Percentiles rank a stretch among this genome's conserved stretches.
Conservation (phyloP, 2,888 invertebrate genomes). For the Saturnia japonica region DNA sequence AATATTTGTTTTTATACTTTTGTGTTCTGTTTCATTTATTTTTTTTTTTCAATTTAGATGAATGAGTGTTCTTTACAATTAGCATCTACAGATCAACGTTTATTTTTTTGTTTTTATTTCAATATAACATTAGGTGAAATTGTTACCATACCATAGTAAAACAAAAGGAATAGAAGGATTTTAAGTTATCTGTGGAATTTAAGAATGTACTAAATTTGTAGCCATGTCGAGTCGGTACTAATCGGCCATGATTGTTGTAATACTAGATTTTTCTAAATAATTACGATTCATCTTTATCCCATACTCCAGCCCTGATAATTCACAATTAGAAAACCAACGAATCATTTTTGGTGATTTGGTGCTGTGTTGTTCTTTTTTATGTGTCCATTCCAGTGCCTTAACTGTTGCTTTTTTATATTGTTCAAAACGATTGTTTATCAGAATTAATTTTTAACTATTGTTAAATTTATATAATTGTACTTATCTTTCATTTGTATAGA, state of each 20-base stretch:
- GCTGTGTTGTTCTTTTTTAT: background rate
- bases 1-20: background rate
- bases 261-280: no score
- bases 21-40: background rate
- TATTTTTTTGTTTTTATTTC: background rate
- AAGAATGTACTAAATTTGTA: background rate
- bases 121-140: no score
- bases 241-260: no score
- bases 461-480: background rate
- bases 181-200: background rate
- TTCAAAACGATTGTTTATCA: background rate
- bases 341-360: background rate
- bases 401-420: constrained; percentile 11
- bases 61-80: background rate
- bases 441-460: background rate
- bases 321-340: background rate
- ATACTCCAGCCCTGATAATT: no score
- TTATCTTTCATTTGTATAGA: background rate
- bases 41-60: background rate
- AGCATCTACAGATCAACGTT: background rate
- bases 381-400: constrained; percentile 18
- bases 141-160: no score
- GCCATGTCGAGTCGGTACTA: background rate
- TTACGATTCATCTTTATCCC: background rate
- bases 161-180: background rate